Evolutionary conservation across 2,797 vertebrate genomes (phyloP), one percentile per base, ranked within the genome.

Genomic region (Eulemur albifrons): DNA sequence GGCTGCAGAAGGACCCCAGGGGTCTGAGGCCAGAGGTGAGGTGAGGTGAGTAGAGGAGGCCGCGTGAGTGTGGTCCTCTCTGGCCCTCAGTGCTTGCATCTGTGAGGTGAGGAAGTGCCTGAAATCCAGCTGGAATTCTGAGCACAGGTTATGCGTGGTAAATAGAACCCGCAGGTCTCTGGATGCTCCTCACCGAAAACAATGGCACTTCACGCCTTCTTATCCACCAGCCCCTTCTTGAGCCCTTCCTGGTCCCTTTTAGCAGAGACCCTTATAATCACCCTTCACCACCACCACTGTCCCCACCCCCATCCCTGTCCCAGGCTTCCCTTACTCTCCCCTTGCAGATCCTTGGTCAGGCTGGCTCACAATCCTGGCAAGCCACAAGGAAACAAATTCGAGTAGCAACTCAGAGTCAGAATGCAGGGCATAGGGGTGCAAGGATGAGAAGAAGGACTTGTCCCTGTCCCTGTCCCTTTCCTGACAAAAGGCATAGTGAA

Each of bases 351-450:
- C 57, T 91, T 7, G 6, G 35, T 80, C 70, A 59, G 7, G 4
- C 17, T 75, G 93, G 38, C 81, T 88, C 85, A 69, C 8, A 57
- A 75, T 45, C 57, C 45, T 75, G 32, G 57, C 7, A 50, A 89
- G 40, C 63, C 32, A 79, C 79, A 82, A 81, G 43, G 67, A 91
- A 80, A 84, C 6, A 72, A 77, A 43, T 76, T 87, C 75, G 63
- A 45, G 23, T 38, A 63, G 63, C 4, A 50, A 50, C 50, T 54
- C 61, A 4, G 2, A 72, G 38, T 86, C 83, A 91, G 63, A 82
- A 92, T 89, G 88, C 87, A 88, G 27, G 61, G 15, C 76, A 48
- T 1, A 27, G 52, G 69, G 15, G 3, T 23, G 40, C 45, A 73
- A 81, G 45, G 40, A 57, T 23, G 59, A 40, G 9, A 83, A 85